phyloP scores from a whole-genome alignment of 2,797 vertebrate species.

The Danio aesculapii region DNA sequence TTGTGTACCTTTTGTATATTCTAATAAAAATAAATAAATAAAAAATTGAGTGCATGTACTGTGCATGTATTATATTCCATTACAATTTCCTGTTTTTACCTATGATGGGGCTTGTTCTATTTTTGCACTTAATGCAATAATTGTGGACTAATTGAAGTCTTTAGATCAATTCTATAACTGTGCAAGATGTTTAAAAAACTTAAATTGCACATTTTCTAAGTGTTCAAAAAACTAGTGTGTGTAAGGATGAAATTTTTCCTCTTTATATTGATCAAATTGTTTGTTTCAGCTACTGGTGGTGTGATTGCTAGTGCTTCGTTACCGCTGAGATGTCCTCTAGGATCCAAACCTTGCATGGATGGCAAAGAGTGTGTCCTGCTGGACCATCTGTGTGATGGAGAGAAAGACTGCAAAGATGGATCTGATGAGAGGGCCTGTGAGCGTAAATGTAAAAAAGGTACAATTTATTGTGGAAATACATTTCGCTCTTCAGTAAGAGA shows the following conservation, averaged over 20 bases:
- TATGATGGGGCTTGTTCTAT: not conserved
- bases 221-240: no score
- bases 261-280: not conserved
- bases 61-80: no score
- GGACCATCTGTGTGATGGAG: constrained; percentile 86
- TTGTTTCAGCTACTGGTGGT: not conserved
- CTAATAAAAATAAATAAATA: no score
- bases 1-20: no score
- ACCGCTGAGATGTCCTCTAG: constrained; percentile 71
- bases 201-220: no score
- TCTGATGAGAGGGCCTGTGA: constrained; percentile 86
- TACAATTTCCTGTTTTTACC: no score
- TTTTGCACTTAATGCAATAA: not conserved
- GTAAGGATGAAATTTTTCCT: no score
- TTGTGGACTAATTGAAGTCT: not conserved
- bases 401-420: constrained; percentile 86
- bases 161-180: not conserved
- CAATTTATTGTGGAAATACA: not conserved
- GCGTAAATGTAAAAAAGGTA: constrained; percentile 81
- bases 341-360: constrained; percentile 78
- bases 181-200: not conserved
- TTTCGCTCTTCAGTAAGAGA: not conserved
- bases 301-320: not conserved
- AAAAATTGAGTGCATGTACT: no score
- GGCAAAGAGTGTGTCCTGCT: constrained; percentile 81